Conservation (phyloP, 2,888 invertebrate genomes). For the Rhamnusium bicolor region DNA sequence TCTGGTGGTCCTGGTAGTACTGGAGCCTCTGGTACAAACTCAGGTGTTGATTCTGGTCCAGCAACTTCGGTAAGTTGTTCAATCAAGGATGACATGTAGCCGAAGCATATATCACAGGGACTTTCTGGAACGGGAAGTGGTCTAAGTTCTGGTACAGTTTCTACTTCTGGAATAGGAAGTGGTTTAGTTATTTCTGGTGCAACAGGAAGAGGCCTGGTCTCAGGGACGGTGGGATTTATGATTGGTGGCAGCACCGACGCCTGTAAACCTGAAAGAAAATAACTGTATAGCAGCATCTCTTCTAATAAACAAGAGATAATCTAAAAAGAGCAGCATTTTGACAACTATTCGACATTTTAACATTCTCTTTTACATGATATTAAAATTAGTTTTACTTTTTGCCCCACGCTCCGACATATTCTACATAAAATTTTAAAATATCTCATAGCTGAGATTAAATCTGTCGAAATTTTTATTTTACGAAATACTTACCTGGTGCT, state of each 20-base stretch:
- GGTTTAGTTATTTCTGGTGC: constrained; percentile 21
- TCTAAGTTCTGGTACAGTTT: background rate
- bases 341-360: no score
- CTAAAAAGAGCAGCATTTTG: no score
- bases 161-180: constrained; percentile 33
- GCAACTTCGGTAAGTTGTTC: background rate
- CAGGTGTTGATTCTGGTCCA: background rate
- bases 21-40: background rate
- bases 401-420: no score
- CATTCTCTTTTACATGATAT: no score
- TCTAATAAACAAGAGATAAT: no score
- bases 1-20: background rate
- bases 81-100: constrained; percentile 31
- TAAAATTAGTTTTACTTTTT: no score
- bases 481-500: constrained; percentile 38
- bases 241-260: background rate
- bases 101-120: constrained; percentile 43
- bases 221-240: background rate
- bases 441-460: no score
- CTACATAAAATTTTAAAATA: no score
- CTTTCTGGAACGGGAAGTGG: background rate
- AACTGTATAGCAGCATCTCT: no score
- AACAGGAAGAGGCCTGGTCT: constrained; percentile 19
- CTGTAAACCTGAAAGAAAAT: background rate
- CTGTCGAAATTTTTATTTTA: background rate